phyloP scores from a whole-genome alignment of 2,888 invertebrate species.

The Zaprionus obscuricornis region DNA sequence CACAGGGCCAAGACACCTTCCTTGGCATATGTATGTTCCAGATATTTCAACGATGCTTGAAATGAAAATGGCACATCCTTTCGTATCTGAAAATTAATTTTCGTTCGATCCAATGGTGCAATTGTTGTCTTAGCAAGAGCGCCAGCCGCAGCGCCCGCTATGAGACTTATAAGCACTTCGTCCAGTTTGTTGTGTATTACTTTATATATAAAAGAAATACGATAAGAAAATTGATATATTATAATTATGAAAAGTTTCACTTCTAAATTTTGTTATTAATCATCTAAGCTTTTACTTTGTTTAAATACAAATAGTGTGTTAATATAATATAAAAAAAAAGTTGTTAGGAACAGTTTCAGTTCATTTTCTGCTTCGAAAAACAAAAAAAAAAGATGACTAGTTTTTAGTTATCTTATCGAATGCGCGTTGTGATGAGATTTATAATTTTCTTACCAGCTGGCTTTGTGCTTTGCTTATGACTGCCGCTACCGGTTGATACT shows the following conservation, averaged over 20 bases:
- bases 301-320: neutral
- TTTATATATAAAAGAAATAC: neutral
- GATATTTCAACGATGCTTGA: conserved; percentile 88
- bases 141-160: conserved; percentile 97
- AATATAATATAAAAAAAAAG: neutral
- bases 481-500: neutral
- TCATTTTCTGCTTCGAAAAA: no score
- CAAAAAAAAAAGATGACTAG: no score
- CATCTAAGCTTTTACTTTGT: no score
- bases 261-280: no score
- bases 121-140: conserved; percentile 97
- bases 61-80: conserved; percentile 89
- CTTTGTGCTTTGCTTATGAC: conserved; percentile 18
- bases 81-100: conserved; percentile 98
- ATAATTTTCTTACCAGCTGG: conserved; percentile 21
- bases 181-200: conserved; percentile 84
- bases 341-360: no score
- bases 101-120: conserved; percentile 98
- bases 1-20: conserved; percentile 95
- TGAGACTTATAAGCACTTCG: conserved; percentile 91
- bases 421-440: neutral
- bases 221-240: neutral
- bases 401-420: no score
- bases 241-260: neutral
- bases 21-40: conserved; percentile 87